Base-by-base conservation (phyloP, 1,140 invertebrate species). In the Reticulitermes speratus region DNA sequence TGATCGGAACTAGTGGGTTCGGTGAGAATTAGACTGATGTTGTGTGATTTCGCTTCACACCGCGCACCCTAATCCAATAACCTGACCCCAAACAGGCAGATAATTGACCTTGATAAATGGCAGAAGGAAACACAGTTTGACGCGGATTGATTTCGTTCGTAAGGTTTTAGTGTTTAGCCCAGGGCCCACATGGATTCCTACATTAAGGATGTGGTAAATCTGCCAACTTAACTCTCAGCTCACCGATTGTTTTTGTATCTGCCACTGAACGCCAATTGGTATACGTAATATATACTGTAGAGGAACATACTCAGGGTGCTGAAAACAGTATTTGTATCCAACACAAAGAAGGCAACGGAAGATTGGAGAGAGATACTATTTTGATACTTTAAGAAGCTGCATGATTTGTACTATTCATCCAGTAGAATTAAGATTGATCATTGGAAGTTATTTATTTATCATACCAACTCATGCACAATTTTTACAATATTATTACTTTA, bases 131-230 rank as follows among this genome's bases (percentile, higher is more conserved):
- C 65, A 14, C n/a, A 25, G n/a, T n/a, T 75, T 75, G 65, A 75
- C 65, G n/a, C 65, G n/a, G 65, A 75, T 30, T 11, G 25, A 75
- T 75, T 75, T 30, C 25, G 2, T 75, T 25, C 65, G 2, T 2
- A 30, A 25, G 65, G n/a, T 14, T 75, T 75, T 30, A 75, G 65
- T 30, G 65, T 30, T 75, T 75, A 30, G 16, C 65, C n/a, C 65
- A n/a, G 65, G 65, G n/a, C 25, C 25, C 65, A 12, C 65, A 75
- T 75, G n/a, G 25, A 30, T 75, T 75, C n/a, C 65, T 75, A 30
- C 65, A 30, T 75, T 75, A 75, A 75, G 52, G n/a, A 75, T 30
- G 65, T 75, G 65, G 65, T 75, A 75, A 75, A 75, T 75, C 65
- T 75, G 65, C n/a, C n/a, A 75, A 19, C 25, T 75, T 30, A 75